Percentiles rank a stretch among this genome's conserved stretches.
Evolutionary conservation across 2,888 invertebrate genomes (phyloP).

Genomic region (Diaphora mendica): DNA sequence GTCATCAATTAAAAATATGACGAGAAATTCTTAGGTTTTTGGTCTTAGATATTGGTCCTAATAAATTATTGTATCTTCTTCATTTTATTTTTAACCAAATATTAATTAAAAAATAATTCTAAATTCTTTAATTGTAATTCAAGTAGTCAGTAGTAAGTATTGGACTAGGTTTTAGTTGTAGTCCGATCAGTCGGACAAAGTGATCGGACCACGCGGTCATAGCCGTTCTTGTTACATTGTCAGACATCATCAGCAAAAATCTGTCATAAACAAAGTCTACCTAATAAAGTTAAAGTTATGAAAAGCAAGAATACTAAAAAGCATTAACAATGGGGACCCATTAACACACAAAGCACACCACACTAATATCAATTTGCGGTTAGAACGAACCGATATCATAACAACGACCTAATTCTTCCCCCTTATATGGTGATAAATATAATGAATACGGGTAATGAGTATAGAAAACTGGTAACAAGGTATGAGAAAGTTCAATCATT

Average conservation of each 20-base stretch:
- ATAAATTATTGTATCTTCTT: too few relatives aligned
- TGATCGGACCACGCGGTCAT: too few relatives aligned
- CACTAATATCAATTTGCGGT: slow-evolving; percentile 23
- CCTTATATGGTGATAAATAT: slow-evolving; percentile 15
- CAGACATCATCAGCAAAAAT: too few relatives aligned
- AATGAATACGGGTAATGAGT: slow-evolving; percentile 21
- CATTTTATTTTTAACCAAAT: too few relatives aligned
- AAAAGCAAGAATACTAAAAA: neutral
- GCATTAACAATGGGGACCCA: neutral
- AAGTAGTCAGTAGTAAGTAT: too few relatives aligned
- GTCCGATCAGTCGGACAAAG: too few relatives aligned
- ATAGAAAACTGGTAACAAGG: slow-evolving; percentile 36
- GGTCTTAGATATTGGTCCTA: too few relatives aligned
- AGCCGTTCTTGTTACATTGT: too few relatives aligned
- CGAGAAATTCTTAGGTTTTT: neutral
- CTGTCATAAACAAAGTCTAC: neutral
- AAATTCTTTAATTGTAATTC: too few relatives aligned
- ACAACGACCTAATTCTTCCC: slow-evolving; percentile 23
- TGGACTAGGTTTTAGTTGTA: too few relatives aligned
- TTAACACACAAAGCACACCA: slow-evolving; percentile 1
- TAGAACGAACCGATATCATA: slow-evolving; percentile 14
- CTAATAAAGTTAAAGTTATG: neutral
- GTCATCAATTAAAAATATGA: neutral
- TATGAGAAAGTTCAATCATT: slow-evolving; percentile 35
- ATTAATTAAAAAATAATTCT: too few relatives aligned